phyloP scores from a whole-genome alignment of 2,797 vertebrate species.

The Pseudomugil gertrudae region DNA sequence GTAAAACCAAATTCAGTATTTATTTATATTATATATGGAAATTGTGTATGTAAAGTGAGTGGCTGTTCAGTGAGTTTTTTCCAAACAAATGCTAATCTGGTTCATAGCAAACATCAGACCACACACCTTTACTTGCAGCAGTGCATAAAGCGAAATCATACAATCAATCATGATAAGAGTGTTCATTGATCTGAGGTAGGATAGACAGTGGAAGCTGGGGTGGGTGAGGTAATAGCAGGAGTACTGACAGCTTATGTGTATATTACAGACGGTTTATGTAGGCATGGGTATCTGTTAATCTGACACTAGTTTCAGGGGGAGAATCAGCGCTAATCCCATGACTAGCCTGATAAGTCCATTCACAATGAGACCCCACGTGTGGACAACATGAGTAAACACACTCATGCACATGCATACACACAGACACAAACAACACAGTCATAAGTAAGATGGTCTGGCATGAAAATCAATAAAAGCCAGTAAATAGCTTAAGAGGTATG shows the following conservation, averaged over 20 bases:
- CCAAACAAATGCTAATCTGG: neutral
- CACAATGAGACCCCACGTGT: conserved; percentile 65
- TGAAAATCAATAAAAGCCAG: conserved; percentile 65
- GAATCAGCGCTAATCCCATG: conserved; percentile 82
- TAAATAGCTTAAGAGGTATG: conserved; percentile 52
- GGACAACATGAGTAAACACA: conserved; percentile 57
- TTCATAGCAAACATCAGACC: neutral
- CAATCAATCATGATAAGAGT: conserved; percentile 19
- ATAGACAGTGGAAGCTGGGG: conserved; percentile 11
- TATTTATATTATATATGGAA: too few relatives aligned
- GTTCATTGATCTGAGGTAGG: conserved; percentile 48
- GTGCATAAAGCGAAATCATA: conserved; percentile 8
- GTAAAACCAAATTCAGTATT: neutral
- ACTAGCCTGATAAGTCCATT: conserved; percentile 80
- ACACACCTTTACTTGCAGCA: neutral
- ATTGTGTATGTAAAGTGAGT: neutral
- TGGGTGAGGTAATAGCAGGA: conserved; percentile 58
- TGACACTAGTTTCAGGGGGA: conserved; percentile 80
- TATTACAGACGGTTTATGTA: conserved; percentile 81
- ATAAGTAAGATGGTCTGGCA: conserved; percentile 40
- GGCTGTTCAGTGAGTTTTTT: neutral
- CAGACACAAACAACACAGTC: conserved; percentile 41
- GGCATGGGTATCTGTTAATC: conserved; percentile 82
- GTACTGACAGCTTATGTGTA: conserved; percentile 74
- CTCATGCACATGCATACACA: conserved; percentile 6